Evolutionary conservation across 2,797 vertebrate species (phyloP), one percentile per base, ranked within the genome.

Genomic region (Rachycentron canadum): DNA sequence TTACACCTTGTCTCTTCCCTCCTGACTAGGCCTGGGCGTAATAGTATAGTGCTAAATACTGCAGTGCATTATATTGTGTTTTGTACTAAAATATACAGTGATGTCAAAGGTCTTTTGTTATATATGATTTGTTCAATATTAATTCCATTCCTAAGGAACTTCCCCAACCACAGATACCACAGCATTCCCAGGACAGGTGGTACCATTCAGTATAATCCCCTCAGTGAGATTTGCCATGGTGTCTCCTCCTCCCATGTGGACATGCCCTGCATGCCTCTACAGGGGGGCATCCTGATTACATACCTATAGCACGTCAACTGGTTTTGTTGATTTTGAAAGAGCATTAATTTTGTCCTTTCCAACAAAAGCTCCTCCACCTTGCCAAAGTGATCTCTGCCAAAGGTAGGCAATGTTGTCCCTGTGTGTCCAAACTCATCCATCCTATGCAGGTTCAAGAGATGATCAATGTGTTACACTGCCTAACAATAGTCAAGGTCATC

Each of bases 261-360:
- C 21, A 10, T 55, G 17, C 5, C 30, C 45, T 36, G 41, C 49
- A 66, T 59, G 58, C 36, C 34, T 41, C 21, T 32, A 57, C 23
- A 28, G 13, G 28, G 19, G 41, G 50, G 21, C 52, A 17, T 41
- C 8, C 43, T 60, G 19, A 38, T 69, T 23, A 21, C 57, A 67
- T 67, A 28, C n/a, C 41, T 62, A 14, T 57, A 14, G 7, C 0
- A 4, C 3, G 21, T 49, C 25, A 76, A 34, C 17, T 55, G 53
- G 30, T 13, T 32, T 69, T 2, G 53, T 73, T 69, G 26, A 74
- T 38, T 62, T 43, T 13, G 5, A 59, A 65, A 30, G 19, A 55
- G 36, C 21, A 58, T 21, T 41, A 13, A 47, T 34, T 41, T 53
- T 49, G 34, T 30, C 26, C 43, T 41, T 41, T 32, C 5, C 13